Conservation (phyloP, 2,888 invertebrate genomes). For the Ormyrus rosae region DNA sequence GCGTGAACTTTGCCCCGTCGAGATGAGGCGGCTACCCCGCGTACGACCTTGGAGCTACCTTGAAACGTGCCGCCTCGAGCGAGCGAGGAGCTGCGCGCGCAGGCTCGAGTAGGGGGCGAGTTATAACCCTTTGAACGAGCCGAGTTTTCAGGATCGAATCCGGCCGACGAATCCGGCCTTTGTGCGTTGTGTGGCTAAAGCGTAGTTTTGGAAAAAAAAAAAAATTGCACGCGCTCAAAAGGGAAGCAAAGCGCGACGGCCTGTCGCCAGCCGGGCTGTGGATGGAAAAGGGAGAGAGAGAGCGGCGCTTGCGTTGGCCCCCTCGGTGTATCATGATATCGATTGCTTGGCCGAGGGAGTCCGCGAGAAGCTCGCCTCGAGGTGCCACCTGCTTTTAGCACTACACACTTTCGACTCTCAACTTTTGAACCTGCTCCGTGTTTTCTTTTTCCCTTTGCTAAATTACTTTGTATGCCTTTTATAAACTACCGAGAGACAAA, state of each 20-base stretch:
- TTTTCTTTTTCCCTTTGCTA: too few relatives aligned
- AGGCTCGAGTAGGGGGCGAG: background rate
- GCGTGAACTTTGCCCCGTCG: too few relatives aligned
- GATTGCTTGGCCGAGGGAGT: slow-evolving; percentile 60
- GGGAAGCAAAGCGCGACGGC: slow-evolving; percentile 8
- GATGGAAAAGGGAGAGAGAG: background rate
- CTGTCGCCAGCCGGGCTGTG: background rate
- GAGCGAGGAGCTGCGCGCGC: slow-evolving; percentile 24
- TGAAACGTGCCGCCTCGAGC: slow-evolving; percentile 37
- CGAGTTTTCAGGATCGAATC: too few relatives aligned
- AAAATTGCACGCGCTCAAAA: background rate
- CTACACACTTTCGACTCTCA: too few relatives aligned
- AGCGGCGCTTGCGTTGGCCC: background rate
- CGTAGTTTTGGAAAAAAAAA: too few relatives aligned
- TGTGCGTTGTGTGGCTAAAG: background rate
- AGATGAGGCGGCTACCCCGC: background rate
- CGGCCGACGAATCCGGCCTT: background rate
- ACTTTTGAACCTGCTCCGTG: too few relatives aligned
- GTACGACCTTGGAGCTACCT: slow-evolving; percentile 52
- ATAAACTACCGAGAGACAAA: too few relatives aligned
- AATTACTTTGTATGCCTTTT: too few relatives aligned
- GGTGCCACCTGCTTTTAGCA: too few relatives aligned
- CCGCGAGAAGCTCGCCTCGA: slow-evolving; percentile 48
- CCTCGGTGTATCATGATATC: slow-evolving; percentile 60
- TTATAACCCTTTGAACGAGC: too few relatives aligned